A percentile compares a stretch with the other conserved stretches of the same genome.
Evolutionary conservation across 2,113 vertebrate genomes (phyloP).

Genomic region (Neomonachus schauinslandi): DNA sequence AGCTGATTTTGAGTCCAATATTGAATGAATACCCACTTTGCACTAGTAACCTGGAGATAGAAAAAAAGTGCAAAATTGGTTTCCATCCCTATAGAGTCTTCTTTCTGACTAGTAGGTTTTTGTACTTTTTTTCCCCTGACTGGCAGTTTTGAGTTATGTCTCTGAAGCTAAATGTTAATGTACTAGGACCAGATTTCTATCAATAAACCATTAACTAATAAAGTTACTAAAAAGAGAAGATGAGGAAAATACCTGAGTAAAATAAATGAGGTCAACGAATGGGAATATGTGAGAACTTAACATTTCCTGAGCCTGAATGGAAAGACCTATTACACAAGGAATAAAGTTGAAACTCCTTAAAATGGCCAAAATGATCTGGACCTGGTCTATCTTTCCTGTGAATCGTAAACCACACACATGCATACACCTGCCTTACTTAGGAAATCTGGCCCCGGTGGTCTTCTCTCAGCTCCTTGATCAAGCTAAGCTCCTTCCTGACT

Average conservation of each 20-base stretch:
- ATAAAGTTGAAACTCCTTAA: constrained; percentile 6
- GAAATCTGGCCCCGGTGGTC: not conserved
- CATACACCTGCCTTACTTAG: not conserved
- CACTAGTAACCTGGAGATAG: not conserved
- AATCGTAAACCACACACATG: not conserved
- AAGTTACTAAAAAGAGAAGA: constrained; percentile 2
- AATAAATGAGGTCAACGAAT: constrained; percentile 27
- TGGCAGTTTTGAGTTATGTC: not conserved
- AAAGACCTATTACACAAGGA: constrained; percentile 29
- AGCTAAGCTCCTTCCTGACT: not conserved
- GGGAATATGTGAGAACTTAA: not conserved
- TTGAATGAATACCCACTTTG: not conserved
- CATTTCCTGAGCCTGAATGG: constrained; percentile 14
- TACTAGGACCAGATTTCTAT: not conserved
- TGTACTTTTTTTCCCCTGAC: not conserved
- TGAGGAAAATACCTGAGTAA: not conserved
- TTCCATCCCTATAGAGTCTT: not conserved
- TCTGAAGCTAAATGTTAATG: constrained; percentile 37
- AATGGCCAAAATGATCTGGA: not conserved
- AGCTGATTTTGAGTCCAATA: constrained; percentile 45
- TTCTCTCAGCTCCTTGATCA: not conserved
- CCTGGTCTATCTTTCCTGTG: not conserved
- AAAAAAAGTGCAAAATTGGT: not conserved
- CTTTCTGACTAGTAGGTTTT: not conserved
- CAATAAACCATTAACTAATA: not conserved